Evolutionary conservation across 2,888 invertebrate species (phyloP).

Genomic region (Agrotis segetum): DNA sequence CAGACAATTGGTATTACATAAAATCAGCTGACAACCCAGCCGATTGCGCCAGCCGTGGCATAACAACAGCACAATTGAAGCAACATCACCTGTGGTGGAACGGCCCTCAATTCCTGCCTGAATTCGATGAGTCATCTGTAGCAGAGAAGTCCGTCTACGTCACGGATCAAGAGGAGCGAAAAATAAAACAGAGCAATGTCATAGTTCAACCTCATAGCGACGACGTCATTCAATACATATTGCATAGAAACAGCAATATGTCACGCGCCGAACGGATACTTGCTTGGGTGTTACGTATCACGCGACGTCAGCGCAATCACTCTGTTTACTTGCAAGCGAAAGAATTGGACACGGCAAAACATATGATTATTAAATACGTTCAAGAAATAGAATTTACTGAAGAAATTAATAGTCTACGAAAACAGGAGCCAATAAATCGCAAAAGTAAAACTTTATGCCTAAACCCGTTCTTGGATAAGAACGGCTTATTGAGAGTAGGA

Average conservation of each 20-base stretch:
- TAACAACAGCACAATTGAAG: slow-evolving; percentile 6
- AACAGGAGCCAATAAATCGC: background rate
- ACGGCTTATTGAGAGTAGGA: background rate
- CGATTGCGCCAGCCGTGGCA: slow-evolving; percentile 7
- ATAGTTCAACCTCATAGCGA: background rate
- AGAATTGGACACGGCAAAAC: background rate
- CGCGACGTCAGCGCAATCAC: background rate
- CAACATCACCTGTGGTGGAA: background rate
- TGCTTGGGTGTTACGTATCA: slow-evolving; percentile 11
- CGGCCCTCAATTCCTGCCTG: background rate
- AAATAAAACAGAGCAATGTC: background rate
- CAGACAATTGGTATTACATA: slow-evolving; percentile 1
- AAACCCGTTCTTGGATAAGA: background rate
- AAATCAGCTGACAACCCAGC: slow-evolving; percentile 7
- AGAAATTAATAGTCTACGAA: background rate
- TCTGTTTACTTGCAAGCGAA: background rate
- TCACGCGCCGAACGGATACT: background rate
- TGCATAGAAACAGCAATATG: slow-evolving; percentile 1
- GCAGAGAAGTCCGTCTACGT: background rate
- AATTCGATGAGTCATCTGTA: background rate
- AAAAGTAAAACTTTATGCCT: background rate
- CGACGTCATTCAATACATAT: background rate
- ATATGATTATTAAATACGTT: background rate
- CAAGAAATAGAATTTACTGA: background rate
- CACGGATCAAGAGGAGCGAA: slow-evolving; percentile 2